Conservation (phyloP, 2,888 invertebrate genomes). For the Heteropelma amictum region DNA sequence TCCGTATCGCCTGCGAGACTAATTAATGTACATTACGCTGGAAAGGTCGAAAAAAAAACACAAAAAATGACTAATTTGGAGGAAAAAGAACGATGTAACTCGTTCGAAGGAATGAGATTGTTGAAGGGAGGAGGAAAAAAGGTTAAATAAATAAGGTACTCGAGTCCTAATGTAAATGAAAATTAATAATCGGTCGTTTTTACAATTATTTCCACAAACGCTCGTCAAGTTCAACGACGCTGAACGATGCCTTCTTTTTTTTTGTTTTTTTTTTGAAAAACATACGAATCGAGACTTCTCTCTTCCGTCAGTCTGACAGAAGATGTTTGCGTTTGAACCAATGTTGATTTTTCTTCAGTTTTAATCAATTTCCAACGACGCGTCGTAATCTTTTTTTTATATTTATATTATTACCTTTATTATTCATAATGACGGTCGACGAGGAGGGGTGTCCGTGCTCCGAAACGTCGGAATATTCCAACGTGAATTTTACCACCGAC, state of each 20-base stretch:
- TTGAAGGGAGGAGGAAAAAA: conserved; percentile 38
- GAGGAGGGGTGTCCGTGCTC: conserved; percentile 62
- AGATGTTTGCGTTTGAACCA: conserved; percentile 56
- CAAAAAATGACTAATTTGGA: neutral
- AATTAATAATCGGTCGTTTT: conserved; percentile 47
- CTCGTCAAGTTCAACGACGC: neutral
- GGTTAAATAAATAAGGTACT: conserved; percentile 16
- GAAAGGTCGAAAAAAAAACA: neutral
- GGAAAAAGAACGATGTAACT: conserved; percentile 2
- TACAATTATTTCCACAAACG: conserved; percentile 6
- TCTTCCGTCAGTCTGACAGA: conserved; percentile 61
- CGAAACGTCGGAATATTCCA: conserved; percentile 65
- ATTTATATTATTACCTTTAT: conserved; percentile 48
- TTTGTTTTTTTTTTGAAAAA: neutral
- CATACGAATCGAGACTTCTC: conserved; percentile 14
- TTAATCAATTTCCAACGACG: conserved; percentile 23
- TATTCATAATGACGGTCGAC: conserved; percentile 56
- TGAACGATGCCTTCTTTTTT: neutral
- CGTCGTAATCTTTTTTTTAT: conserved; percentile 31
- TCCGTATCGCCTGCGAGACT: conserved; percentile 32
- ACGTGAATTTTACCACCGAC: conserved; percentile 64
- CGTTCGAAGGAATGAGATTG: conserved; percentile 38
- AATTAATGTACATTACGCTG: conserved; percentile 46
- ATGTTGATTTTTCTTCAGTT: conserved; percentile 53
- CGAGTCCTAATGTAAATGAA: conserved; percentile 41